These are phyloP conservation scores for Napeogenes sylphis DNA, from an alignment of 2,888 invertebrate species.

Conservation along the genomic window DNA sequence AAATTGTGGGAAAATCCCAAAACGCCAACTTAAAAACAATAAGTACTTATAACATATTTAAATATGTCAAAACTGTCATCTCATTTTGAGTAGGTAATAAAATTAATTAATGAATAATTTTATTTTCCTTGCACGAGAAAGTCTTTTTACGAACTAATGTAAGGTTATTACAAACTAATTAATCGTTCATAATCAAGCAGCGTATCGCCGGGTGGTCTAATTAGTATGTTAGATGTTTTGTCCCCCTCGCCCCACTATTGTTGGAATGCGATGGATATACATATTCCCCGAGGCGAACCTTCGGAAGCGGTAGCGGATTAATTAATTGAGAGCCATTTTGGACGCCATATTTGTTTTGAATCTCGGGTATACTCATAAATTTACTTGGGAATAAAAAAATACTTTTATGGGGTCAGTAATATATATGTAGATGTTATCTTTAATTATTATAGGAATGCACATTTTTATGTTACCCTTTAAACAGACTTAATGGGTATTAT, in stretches of 20 bases:
- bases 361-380: conserved; percentile 14
- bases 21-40: not conserved
- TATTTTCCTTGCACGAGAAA: not conserved
- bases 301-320: conserved; percentile 36
- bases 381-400: conserved; percentile 9
- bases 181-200: conserved; percentile 33
- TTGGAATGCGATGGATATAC: conserved; percentile 31
- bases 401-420: conserved; percentile 14
- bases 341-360: conserved; percentile 42
- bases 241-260: conserved; percentile 25
- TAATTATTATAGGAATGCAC: not conserved
- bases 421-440: conserved; percentile 9
- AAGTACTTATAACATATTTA: not conserved
- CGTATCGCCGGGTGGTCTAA: conserved; percentile 53
- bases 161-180: conserved; percentile 20
- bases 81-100: not conserved
- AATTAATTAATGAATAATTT: not conserved
- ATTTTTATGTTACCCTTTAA: not conserved
- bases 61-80: not conserved
- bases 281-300: conserved; percentile 28
- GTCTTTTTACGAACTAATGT: conserved; percentile 8
- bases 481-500: not conserved
- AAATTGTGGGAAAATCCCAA: not conserved
- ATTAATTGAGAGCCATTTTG: conserved; percentile 45
- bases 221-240: conserved; percentile 41